Conservation (phyloP, 2,888 invertebrate genomes). For the Andrena minutula region DNA sequence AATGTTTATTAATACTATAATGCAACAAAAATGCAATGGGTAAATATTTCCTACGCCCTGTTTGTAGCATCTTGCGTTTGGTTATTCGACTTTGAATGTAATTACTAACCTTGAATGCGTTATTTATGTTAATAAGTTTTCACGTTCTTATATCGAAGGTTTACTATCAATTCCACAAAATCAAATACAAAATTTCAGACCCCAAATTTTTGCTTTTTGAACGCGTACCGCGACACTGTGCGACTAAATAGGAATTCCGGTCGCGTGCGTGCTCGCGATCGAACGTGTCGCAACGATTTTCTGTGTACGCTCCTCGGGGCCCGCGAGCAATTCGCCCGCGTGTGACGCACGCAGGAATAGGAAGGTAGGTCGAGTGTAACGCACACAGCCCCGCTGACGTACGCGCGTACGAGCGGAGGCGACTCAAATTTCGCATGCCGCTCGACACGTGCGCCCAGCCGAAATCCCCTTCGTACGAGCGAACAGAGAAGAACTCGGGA, state of each 20-base stretch:
- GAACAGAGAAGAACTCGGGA: constrained; percentile 53
- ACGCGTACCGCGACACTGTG: no score
- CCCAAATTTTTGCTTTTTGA: no score
- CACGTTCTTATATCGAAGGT: no score
- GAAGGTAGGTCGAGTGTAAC: constrained; percentile 39
- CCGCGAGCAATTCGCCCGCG: constrained; percentile 41
- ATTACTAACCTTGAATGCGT: no score
- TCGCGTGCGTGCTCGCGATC: constrained; percentile 22
- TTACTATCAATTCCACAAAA: no score
- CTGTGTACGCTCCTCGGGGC: constrained; percentile 4
- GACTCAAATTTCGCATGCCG: constrained; percentile 72
- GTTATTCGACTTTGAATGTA: no score
- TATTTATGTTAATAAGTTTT: no score
- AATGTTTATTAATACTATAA: no score
- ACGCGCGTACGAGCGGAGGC: constrained; percentile 28
- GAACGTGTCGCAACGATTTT: constrained; percentile 27
- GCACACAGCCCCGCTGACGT: neutral
- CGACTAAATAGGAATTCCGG: constrained; percentile 46
- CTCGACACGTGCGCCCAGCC: constrained; percentile 75
- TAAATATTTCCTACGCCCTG: no score
- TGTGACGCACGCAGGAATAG: constrained; percentile 5
- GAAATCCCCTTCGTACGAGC: constrained; percentile 58
- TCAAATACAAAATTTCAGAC: no score
- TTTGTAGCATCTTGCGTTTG: no score
- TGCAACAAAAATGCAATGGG: no score